Evolutionary conservation across 2,797 vertebrate genomes (phyloP).

Genomic region (Pseudomugil tenellus): DNA sequence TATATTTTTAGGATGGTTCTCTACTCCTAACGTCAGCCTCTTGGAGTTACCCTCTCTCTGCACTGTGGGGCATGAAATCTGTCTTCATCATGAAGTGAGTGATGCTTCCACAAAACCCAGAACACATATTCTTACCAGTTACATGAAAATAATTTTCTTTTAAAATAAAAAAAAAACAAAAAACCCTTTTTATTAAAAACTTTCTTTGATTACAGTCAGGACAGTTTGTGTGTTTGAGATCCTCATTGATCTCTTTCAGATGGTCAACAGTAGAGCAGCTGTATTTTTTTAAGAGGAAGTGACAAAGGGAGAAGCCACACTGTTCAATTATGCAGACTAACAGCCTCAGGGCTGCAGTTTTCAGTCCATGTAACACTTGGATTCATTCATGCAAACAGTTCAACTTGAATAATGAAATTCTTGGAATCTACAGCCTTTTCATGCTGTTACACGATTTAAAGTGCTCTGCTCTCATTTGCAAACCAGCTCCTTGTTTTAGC

Average conservation of each 20-base stretch:
- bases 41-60: constrained; percentile 97
- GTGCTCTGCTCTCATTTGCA: constrained; percentile 12
- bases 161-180: not conserved
- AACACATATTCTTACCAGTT: constrained; percentile 12
- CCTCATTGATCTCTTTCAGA: constrained; percentile 18
- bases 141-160: not conserved
- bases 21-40: constrained; percentile 96
- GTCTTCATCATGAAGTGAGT: constrained; percentile 99
- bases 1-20: constrained; percentile 89
- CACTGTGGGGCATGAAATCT: constrained; percentile 99
- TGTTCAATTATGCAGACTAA: constrained; percentile 63
- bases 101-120: constrained; percentile 12
- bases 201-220: not conserved
- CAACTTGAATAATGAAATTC: constrained; percentile 35
- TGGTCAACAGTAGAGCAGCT: constrained; percentile 30
- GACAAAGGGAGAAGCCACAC: constrained; percentile 41
- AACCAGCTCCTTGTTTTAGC: constrained; percentile 10
- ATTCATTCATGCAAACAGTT: constrained; percentile 49
- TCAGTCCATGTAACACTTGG: constrained; percentile 51
- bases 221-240: constrained; percentile 10
- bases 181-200: not conserved
- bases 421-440: constrained; percentile 29
- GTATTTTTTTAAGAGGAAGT: constrained; percentile 38
- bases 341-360: constrained; percentile 47
- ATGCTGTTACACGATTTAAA: constrained; percentile 30